Conservation (phyloP, 2,797 vertebrate genomes). For the Sebastes steindachneri region DNA sequence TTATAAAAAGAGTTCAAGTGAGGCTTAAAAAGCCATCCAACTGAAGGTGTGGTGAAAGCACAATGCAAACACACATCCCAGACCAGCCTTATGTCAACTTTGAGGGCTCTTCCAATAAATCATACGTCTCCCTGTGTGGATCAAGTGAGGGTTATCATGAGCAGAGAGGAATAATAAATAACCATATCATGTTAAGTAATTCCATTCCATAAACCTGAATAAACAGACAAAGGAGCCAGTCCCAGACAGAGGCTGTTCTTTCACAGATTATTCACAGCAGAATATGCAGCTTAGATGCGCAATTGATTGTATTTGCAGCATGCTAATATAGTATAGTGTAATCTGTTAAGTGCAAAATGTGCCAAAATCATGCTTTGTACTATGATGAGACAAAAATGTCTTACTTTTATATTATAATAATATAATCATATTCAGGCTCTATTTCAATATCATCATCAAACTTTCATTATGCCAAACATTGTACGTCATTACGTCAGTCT, state of each 20-base stretch:
- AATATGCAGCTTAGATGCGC: background rate
- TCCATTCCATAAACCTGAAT: background rate
- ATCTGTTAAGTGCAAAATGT: background rate
- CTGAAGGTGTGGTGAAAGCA: slow-evolving; percentile 47
- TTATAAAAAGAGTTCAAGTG: background rate
- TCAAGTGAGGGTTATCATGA: background rate
- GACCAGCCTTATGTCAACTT: slow-evolving; percentile 62
- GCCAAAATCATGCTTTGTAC: background rate
- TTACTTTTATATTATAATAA: background rate
- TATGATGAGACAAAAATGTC: fast-evolving
- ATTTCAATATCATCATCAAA: background rate
- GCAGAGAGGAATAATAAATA: background rate
- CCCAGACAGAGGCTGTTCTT: background rate
- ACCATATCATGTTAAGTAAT: background rate
- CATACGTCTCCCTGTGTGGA: background rate
- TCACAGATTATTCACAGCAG: background rate
- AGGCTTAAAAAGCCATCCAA: background rate
- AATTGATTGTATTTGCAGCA: background rate
- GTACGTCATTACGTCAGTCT: background rate
- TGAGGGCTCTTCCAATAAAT: slow-evolving; percentile 28
- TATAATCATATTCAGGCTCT: background rate
- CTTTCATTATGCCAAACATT: background rate
- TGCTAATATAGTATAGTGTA: background rate
- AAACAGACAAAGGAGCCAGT: background rate
- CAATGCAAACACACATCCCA: slow-evolving; percentile 46